A percentile compares a stretch with the other conserved stretches of the same genome.
Evolutionary conservation across 2,113 vertebrate species (phyloP).

Genomic region (Phalacrocorax brasilianus): DNA sequence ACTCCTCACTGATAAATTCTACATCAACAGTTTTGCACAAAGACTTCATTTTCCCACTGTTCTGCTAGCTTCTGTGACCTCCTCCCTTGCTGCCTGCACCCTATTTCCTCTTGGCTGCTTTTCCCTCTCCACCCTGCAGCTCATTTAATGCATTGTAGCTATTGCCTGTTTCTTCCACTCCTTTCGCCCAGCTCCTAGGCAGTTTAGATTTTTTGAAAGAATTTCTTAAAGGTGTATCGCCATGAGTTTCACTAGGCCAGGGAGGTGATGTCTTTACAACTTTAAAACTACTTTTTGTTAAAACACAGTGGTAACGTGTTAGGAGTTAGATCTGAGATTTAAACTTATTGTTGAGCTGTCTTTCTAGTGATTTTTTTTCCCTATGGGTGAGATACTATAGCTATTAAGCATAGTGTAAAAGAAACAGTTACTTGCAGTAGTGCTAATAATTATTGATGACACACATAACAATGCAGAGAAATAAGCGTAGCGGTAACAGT

Average conservation of each 20-base stretch:
- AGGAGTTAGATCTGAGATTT: not conserved
- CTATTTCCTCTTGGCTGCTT: slow-evolving; percentile 1
- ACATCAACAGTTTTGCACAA: not conserved
- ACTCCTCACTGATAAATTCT: not conserved
- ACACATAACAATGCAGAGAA: not conserved
- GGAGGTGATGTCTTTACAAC: not conserved
- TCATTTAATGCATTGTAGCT: not conserved
- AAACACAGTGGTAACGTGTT: not conserved
- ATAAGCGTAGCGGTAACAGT: not conserved
- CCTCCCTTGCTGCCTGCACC: slow-evolving; percentile 13
- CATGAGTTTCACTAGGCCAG: not conserved
- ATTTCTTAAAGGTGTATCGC: not conserved
- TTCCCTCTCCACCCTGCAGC: not conserved
- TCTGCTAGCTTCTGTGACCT: not conserved
- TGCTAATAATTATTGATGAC: not conserved
- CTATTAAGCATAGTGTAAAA: not conserved
- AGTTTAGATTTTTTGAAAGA: not conserved
- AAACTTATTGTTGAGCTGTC: not conserved
- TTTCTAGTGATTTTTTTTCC: not conserved
- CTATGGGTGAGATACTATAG: not conserved
- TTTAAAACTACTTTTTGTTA: not conserved
- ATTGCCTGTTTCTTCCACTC: not conserved
- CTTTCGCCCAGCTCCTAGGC: not conserved
- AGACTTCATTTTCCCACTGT: not conserved
- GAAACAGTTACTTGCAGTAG: not conserved